A percentile compares a stretch with the other conserved stretches of the same genome.
phyloP scores from a whole-genome alignment of 37 sponge, comb jelly and placozoan species.

The Mnemiopsis leidyi region DNA sequence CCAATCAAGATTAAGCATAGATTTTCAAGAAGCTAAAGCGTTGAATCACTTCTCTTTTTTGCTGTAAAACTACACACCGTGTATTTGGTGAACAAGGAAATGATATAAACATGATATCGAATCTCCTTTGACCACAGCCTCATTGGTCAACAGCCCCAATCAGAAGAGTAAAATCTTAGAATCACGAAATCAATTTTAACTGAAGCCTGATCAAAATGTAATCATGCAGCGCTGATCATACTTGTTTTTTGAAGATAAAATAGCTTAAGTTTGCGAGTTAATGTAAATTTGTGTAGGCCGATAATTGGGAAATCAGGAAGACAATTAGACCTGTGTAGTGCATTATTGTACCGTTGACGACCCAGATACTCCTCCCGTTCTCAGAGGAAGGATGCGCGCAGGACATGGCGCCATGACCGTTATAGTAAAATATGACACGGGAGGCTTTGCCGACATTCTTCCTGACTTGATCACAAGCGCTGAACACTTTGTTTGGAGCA shows the following conservation, averaged over 20 bases:
- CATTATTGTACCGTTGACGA: conserved; percentile 83
- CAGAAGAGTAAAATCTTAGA: not conserved
- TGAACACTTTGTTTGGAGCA: conserved; percentile 33
- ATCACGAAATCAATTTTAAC: not conserved
- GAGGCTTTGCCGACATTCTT: conserved; percentile 12
- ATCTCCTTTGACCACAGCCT: not conserved
- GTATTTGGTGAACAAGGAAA: not conserved
- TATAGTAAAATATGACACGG: conserved; percentile 94
- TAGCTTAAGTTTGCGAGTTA: not conserved
- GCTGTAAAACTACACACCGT: not conserved
- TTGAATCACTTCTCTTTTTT: not conserved
- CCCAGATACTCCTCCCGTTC: conserved; percentile 95
- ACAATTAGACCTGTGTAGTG: conserved; percentile 62
- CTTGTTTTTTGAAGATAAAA: not conserved
- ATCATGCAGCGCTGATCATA: not conserved
- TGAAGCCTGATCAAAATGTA: conserved; percentile 27
- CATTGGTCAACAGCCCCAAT: not conserved
- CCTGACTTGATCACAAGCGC: conserved; percentile 50
- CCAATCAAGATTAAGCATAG: not conserved
- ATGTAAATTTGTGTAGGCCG: not conserved
- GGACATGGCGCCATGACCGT: conserved; percentile 87
- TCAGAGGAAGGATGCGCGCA: conserved; percentile 13
- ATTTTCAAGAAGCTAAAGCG: not conserved
- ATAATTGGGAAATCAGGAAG: not conserved
- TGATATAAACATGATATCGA: not conserved